Evolutionary conservation across 2,797 vertebrate genomes (phyloP), one percentile per base, ranked within the genome.

Genomic region (Hybognathus amarus): DNA sequence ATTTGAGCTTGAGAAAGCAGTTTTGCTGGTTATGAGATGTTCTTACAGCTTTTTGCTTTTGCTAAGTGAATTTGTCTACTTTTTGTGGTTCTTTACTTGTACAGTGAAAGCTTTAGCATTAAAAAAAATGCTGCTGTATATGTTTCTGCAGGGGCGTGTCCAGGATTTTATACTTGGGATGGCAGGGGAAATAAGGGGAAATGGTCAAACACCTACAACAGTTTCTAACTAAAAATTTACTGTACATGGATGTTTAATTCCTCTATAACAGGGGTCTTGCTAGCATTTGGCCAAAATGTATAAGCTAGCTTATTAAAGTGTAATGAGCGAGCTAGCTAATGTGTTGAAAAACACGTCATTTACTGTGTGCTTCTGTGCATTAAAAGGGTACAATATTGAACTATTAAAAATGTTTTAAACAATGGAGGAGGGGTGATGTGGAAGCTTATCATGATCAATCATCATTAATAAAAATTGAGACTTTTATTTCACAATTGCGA

Each of bases 11-110:
- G 73, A 77, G 52, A 77, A 83, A 77, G 73, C 33, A 42, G 73
- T 76, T 77, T 77, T 69, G 73, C 64, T 83, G 63, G 81, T 77
- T 76, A 66, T 77, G 36, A 77, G 47, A 69, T 56, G 27, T 42
- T 69, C 27, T 59, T 70, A 36, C 24, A 18, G 79, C 36, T 9
- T 54, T 6, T 70, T 11, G 36, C 36, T 8, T 24, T 20, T 66
- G 20, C 56, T 36, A 45, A 80, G 70, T n/a, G 40, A 71, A 71
- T 18, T 50, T 64, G 18, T 9, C n/a, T 30, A 33, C 59, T 1
- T 6, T 52, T 82, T 56, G n/a, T 42, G 78, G 63, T 67, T 67
- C 7, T 66, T 50, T 13, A 54, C 27, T 73, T 33, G 50, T 36
- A 22, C 20, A 36, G 20, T 50, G 36, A 56, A 61, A 13, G 3